A percentile compares a stretch with the other conserved stretches of the same genome.
These are phyloP conservation scores for Idaea straminata DNA, from an alignment of 2,888 invertebrate genomes.

Conservation along the genomic window DNA sequence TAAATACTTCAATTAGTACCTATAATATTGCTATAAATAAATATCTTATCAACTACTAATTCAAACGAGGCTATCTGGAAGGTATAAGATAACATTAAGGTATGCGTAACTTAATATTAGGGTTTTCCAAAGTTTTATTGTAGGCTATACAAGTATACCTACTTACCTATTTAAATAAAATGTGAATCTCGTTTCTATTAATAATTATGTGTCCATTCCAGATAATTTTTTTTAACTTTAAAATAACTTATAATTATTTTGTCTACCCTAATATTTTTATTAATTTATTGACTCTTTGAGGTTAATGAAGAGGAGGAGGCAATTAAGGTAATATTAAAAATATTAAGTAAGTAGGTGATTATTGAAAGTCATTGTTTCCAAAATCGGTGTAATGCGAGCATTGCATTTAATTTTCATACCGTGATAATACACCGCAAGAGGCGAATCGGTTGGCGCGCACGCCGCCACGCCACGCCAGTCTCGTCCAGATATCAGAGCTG, in stretches of 20 bases:
- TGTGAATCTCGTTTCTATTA: too few species aligned
- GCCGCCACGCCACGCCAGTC: slow-evolving; percentile 50
- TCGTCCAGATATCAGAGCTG: slow-evolving; percentile 49
- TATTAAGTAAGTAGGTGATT: not conserved
- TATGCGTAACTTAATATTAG: not conserved
- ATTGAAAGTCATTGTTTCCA: slow-evolving; percentile 1
- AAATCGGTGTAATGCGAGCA: slow-evolving; percentile 31
- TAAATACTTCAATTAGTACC: not conserved
- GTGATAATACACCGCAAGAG: slow-evolving; percentile 20
- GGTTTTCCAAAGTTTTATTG: not conserved
- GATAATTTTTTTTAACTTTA: too few species aligned
- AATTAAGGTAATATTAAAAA: not conserved
- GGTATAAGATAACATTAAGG: not conserved
- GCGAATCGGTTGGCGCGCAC: slow-evolving; percentile 46
- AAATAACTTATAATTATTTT: too few species aligned
- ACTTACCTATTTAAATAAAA: too few species aligned
- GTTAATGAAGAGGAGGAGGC: too few species aligned
- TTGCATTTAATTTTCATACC: slow-evolving; percentile 31
- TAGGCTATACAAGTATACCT: not conserved
- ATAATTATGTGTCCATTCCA: too few species aligned
- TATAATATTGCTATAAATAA: not conserved
- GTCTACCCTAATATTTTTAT: too few species aligned
- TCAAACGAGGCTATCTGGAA: not conserved
- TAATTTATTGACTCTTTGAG: too few species aligned
- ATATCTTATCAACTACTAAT: not conserved